Base-by-base conservation (phyloP, 1,140 invertebrate species). In the Homalodisca vitripennis region DNA sequence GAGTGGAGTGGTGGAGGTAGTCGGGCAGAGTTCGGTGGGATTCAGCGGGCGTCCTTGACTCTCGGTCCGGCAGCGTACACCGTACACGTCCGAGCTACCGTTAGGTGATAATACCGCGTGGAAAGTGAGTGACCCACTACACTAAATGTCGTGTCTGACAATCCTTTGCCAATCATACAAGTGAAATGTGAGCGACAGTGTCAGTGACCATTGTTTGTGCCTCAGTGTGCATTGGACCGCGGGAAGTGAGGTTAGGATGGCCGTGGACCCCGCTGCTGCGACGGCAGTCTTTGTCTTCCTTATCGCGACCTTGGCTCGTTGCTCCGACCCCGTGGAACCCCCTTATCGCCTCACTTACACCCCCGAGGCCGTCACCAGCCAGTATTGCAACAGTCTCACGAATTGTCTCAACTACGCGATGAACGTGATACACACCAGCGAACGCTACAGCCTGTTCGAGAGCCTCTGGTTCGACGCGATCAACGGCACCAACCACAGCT, bases 391-490 rank as follows among this genome's bases (percentile, higher is more conserved):
- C 6, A 24, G 55, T 13, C 26, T 60, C 22, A 60, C 22, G 2
- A 27, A 13, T 3, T 60, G 55, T 60, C 24, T 60, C 6, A 26
- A 27, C 26, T 6, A 27, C 24, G 55, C 55, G 10, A 6, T 60
- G 24, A 60, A 60, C 55, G 29, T 12, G 6, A 60, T 60, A 13
- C 14, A 60, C 55, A 30, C 22, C 24, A 60, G 55, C 29, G 55
- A 60, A 6, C 55, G 26, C 2, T 60, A 27, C 55, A 60, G 24
- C n/a, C 3, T 60, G 26, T 26, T 60, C 26, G 55, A 60, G 14
- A 27, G 55, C 55, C n/a, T 60, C 2, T 60, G 55, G 55, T 60
- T 60, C 14, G 55, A 27, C 55, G 55, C 55, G 55, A 60, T 60
- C 14, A 60, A 60, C 55, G 14, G 22, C 26, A 60, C 55, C 24